phyloP scores from a whole-genome alignment of 2,888 invertebrate species.

The Phaonia tiefii region DNA sequence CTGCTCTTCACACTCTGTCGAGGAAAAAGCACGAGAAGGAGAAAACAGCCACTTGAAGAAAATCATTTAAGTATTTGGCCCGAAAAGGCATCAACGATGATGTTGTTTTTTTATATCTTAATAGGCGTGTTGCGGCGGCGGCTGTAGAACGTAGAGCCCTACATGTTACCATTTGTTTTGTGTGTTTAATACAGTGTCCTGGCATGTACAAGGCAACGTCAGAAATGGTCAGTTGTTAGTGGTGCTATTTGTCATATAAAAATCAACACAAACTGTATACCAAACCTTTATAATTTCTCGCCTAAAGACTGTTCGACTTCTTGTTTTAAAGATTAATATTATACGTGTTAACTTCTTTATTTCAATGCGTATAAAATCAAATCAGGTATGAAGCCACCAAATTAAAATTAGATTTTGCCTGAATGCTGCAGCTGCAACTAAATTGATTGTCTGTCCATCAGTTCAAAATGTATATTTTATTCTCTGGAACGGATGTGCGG shows the following conservation, averaged over 20 bases:
- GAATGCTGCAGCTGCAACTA: conserved; percentile 60
- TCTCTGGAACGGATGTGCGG: conserved; percentile 52
- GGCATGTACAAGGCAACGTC: no score
- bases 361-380: conserved; percentile 42
- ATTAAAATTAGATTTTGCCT: background rate
- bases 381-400: conserved; percentile 30
- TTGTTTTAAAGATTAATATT: conserved; percentile 59
- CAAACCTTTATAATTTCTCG: background rate
- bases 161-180: conserved; percentile 15
- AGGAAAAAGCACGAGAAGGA: background rate
- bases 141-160: conserved; percentile 37
- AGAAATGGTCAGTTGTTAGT: no score
- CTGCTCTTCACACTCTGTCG: background rate
- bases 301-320: background rate
- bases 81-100: conserved; percentile 32
- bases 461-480: background rate
- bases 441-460: conserved; percentile 40
- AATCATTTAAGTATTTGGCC: conserved; percentile 13
- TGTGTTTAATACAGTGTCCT: background rate
- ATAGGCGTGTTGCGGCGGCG: conserved; percentile 60
- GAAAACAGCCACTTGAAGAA: background rate
- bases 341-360: conserved; percentile 60
- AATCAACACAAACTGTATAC: no score
- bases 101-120: conserved; percentile 23
- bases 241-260: no score